These are phyloP conservation scores for Lichenostomus cassidix DNA, from an alignment of 2,113 vertebrate species.

Conservation along the genomic window DNA sequence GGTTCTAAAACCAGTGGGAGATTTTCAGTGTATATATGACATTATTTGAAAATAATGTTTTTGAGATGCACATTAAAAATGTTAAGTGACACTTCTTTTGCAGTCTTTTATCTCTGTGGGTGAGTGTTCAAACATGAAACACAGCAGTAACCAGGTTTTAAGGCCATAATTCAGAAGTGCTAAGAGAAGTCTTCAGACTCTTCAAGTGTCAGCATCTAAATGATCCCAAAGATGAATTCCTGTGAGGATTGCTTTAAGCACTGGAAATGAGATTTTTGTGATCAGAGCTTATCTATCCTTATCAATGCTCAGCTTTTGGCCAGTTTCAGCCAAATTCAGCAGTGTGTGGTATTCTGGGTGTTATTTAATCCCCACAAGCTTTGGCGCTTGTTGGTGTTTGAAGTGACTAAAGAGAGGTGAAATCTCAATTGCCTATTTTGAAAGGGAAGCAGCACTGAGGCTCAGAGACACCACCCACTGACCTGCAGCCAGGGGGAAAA, in stretches of 20 bases:
- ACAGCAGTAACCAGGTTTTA: neutral
- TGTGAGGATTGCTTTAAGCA: neutral
- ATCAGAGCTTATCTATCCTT: neutral
- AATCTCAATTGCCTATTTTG: neutral
- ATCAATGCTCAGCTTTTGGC: neutral
- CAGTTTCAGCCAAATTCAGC: neutral
- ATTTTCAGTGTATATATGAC: neutral
- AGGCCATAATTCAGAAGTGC: neutral
- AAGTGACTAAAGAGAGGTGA: neutral
- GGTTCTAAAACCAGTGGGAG: neutral
- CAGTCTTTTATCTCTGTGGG: neutral
- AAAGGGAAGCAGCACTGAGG: neutral
- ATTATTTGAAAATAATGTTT: neutral
- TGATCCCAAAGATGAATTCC: neutral
- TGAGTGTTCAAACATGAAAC: neutral
- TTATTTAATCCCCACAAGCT: neutral
- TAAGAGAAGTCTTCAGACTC: neutral
- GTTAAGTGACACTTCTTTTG: neutral
- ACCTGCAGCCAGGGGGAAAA: too few relatives aligned
- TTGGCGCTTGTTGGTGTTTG: neutral
- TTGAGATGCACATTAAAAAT: neutral
- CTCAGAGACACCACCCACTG: fast-evolving
- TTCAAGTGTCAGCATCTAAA: neutral
- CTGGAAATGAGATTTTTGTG: neutral
- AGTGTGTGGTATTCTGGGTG: neutral